These are phyloP conservation scores for Hippolais icterina DNA, from an alignment of 2,113 vertebrate species.

Conservation along the genomic window DNA sequence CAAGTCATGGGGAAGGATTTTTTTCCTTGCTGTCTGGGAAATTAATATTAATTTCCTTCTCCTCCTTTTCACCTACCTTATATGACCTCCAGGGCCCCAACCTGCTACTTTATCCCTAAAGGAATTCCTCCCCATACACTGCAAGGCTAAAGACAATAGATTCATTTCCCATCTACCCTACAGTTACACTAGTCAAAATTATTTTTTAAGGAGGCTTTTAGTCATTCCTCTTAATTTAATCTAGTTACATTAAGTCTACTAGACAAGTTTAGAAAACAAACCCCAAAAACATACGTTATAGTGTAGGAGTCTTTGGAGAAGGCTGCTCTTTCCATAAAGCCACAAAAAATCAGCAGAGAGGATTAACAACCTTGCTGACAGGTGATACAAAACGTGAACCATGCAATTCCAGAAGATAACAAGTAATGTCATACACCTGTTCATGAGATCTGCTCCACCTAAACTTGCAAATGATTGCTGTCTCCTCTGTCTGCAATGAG, in stretches of 20 bases:
- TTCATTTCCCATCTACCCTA: not conserved
- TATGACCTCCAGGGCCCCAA: not conserved
- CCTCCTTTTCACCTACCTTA: not conserved
- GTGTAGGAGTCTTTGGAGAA: not conserved
- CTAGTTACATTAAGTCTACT: not conserved
- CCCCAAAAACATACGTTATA: rapidly evolving
- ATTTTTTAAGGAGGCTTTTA: not conserved
- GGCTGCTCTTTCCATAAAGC: not conserved
- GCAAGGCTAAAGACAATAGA: not conserved
- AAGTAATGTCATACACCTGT: not conserved
- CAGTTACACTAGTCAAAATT: not conserved
- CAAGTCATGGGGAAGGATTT: not conserved
- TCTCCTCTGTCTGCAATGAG: not conserved
- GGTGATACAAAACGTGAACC: not conserved
- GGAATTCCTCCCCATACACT: not conserved
- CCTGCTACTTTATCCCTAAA: not conserved
- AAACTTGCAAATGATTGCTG: not conserved
- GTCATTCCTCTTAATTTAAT: not conserved
- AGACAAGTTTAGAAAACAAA: not conserved
- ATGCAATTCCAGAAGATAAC: not conserved
- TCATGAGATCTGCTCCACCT: not conserved
- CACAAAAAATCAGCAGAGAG: not conserved
- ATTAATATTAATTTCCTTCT: not conserved
- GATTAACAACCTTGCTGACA: not conserved
- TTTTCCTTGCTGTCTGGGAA: not conserved